A percentile compares a stretch with the other conserved stretches of the same genome.
Evolutionary conservation across 1,140 invertebrate species (phyloP).

Genomic region (Philopotamus ludificatus): DNA sequence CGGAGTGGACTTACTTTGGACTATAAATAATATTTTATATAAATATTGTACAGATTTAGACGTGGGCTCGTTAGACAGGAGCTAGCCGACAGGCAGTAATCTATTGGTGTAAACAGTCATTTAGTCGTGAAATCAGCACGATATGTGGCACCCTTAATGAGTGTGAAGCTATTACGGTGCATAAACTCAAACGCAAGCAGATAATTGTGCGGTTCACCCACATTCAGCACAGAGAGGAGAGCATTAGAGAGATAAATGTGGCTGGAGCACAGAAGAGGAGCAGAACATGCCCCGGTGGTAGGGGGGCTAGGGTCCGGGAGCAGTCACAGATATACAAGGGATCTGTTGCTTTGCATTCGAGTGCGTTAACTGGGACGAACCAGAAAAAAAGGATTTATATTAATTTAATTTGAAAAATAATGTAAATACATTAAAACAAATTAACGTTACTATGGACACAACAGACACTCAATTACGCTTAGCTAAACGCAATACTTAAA

Average conservation of each 20-base stretch:
- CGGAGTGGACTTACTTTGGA: too few species aligned
- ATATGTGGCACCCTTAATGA: slow-evolving; percentile 7
- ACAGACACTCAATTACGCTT: too few species aligned
- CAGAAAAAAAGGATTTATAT: too few species aligned
- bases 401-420: too few species aligned
- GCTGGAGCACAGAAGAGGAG: too few species aligned
- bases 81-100: not conserved
- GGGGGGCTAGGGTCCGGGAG: not conserved
- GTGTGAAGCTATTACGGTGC: slow-evolving; percentile 13
- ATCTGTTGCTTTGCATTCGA: slow-evolving; percentile 35
- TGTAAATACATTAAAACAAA: too few species aligned
- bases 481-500: too few species aligned
- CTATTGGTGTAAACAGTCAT: slow-evolving; percentile 3
- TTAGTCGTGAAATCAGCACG: slow-evolving; percentile 11
- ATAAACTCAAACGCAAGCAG: slow-evolving; percentile 22
- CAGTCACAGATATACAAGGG: slow-evolving; percentile 16
- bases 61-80: too few species aligned
- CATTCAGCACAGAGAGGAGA: not conserved
- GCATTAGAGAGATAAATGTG: slow-evolving; percentile 20
- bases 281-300: too few species aligned
- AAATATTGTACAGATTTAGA: too few species aligned
- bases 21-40: too few species aligned
- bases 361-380: slow-evolving; percentile 31
- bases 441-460: too few species aligned
- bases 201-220: slow-evolving; percentile 30